Conservation (phyloP, 1,140 invertebrate genomes). For the Agrilus planipennis region DNA sequence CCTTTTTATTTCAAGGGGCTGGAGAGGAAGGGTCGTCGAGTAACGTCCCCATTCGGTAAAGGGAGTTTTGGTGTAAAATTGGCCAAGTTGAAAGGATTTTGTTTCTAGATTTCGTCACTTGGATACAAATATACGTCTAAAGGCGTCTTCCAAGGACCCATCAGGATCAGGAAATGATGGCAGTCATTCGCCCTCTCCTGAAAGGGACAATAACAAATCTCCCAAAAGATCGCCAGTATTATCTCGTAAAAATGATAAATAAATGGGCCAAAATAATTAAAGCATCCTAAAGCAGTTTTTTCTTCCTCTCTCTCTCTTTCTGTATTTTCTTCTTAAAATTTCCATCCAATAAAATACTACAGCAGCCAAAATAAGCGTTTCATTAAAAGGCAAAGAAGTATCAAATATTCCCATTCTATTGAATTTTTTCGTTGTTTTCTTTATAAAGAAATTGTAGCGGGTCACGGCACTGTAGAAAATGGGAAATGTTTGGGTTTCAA, state of each 20-base stretch:
- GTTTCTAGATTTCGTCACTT: slow-evolving; percentile 10
- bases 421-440: too few relatives aligned
- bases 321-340: too few relatives aligned
- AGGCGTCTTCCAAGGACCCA: slow-evolving; percentile 39
- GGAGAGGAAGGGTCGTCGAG: slow-evolving; percentile 51
- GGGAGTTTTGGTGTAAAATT: not conserved
- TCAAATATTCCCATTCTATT: too few relatives aligned
- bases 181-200: slow-evolving; percentile 49
- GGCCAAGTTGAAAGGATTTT: not conserved
- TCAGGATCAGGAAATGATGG: slow-evolving; percentile 31
- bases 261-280: too few relatives aligned
- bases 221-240: slow-evolving; percentile 32
- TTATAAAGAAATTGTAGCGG: too few relatives aligned
- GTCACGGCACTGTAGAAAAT: too few relatives aligned
- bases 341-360: too few relatives aligned
- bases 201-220: slow-evolving; percentile 34
- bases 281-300: too few relatives aligned
- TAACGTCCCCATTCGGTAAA: slow-evolving; percentile 68
- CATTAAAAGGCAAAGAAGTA: too few relatives aligned
- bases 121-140: slow-evolving; percentile 11
- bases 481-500: too few relatives aligned
- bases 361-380: too few relatives aligned
- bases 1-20: slow-evolving; percentile 70
- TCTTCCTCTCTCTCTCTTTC: too few relatives aligned
- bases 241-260: not conserved